Base-by-base conservation (phyloP, 1,140 invertebrate genomes). In the Drosophila sp. region DNA sequence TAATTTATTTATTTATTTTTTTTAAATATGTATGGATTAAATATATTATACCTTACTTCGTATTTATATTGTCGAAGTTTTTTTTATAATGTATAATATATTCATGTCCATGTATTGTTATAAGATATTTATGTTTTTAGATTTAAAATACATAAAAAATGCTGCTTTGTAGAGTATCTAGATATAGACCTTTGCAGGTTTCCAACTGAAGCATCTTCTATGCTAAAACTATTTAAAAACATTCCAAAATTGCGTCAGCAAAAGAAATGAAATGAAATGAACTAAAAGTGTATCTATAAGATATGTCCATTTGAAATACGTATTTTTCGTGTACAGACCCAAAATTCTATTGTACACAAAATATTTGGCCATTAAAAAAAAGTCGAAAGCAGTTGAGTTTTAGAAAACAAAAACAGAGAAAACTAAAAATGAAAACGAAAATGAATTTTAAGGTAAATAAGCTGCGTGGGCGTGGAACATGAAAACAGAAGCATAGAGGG, bases 371-470 rank as follows among this genome's bases (percentile, higher is more conserved):
- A 77, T 67, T 70, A 58, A 72, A 66, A 21, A 21, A 72, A 65
- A 34, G 16, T n/a, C n/a, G 25, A 43, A 16, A 27, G 16, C 41
- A 18, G 41, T 43, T 2, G 41, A 43, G 41, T 43, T 43, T 18
- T 29, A 21, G 4, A 21, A 64, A 18, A 34, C 27, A 53, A 18
- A 38, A 57, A 21, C 21, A 21, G 21, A 36, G n/a, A 64, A 57
- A 57, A 40, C 0, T 13, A 58, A 72, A 73, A 51, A 45, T 6
- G 54, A 56, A 81, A 72, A 79, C 71, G 45, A 71, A 84, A 78
- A 78, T 74, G 58, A 80, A 84, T 83, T 87, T 72, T 78, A 89
- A 87, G 82, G 82, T 86, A 86, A 86, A 82, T 87, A 82, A 76
- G 76, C 75, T 65, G 69, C 69, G 77, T 86, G 80, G 80, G 71